Evolutionary conservation across 2,797 vertebrate genomes (phyloP).

Genomic region (Danio aesculapii): DNA sequence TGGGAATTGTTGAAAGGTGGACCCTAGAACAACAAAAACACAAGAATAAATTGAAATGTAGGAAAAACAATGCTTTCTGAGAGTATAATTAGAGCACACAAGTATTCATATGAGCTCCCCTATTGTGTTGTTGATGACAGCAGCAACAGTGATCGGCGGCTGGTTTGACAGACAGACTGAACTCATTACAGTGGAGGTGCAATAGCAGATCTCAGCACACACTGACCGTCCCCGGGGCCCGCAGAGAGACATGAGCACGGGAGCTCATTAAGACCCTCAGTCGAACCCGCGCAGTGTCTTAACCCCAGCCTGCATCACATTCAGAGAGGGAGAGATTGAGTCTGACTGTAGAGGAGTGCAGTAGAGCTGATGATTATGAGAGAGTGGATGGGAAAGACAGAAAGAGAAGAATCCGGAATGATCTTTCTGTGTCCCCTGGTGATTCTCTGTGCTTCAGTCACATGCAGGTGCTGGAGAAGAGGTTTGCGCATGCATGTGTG

Average conservation of each 20-base stretch:
- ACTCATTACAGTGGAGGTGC: slow-evolving; percentile 32
- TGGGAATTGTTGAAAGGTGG: slow-evolving; percentile 9
- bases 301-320: slow-evolving; percentile 27
- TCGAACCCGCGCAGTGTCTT: slow-evolving; percentile 24
- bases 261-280: slow-evolving; percentile 53
- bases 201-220: slow-evolving; percentile 32
- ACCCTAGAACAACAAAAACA: not conserved
- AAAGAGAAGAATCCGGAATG: slow-evolving; percentile 2
- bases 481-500: not conserved
- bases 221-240: slow-evolving; percentile 23
- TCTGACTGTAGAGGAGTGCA: slow-evolving; percentile 16
- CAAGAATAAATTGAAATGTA: slow-evolving; percentile 5
- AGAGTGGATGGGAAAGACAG: slow-evolving; percentile 11
- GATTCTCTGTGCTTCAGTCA: slow-evolving; percentile 14
- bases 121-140: slow-evolving; percentile 24
- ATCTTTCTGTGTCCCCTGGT: slow-evolving; percentile 24
- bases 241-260: slow-evolving; percentile 39
- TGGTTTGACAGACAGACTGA: slow-evolving; percentile 44
- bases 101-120: slow-evolving; percentile 19
- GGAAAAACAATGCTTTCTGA: slow-evolving; percentile 16
- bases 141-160: slow-evolving; percentile 1
- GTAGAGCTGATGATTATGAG: slow-evolving; percentile 29
- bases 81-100: slow-evolving; percentile 27
- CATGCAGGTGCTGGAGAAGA: slow-evolving; percentile 7
- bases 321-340: slow-evolving; percentile 26